These are phyloP conservation scores for Crambe crambe DNA, from an alignment of 37 sponge, comb jelly and placozoan species.

Conservation along the genomic window DNA sequence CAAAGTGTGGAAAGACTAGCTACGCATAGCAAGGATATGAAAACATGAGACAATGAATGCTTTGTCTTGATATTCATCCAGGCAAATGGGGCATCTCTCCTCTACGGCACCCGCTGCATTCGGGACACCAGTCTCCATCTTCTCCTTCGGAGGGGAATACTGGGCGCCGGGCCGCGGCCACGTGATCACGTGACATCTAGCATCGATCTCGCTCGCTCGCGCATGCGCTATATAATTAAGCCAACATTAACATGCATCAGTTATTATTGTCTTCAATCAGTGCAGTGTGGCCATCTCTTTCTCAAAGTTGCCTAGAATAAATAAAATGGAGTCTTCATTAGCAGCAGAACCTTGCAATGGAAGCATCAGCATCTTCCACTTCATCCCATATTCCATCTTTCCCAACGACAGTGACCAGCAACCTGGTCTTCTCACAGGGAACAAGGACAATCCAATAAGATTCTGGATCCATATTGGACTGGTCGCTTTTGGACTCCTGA, in stretches of 20 bases:
- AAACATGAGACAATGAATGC: slow-evolving; percentile 75
- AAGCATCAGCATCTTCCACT: slow-evolving; percentile 11
- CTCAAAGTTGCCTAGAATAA: no score
- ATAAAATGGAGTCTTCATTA: no score
- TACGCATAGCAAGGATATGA: slow-evolving; percentile 59
- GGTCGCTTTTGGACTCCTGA: slow-evolving; percentile 50
- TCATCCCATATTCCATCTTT: slow-evolving; percentile 47
- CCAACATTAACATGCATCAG: no score
- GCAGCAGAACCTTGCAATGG: not conserved
- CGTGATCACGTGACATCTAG: no score
- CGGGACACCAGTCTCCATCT: not conserved
- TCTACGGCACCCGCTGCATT: slow-evolving; percentile 19
- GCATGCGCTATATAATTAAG: no score
- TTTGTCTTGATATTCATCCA: slow-evolving; percentile 55
- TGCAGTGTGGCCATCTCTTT: no score
- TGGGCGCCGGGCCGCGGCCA: no score
- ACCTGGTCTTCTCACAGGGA: not conserved
- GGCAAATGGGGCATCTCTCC: slow-evolving; percentile 72
- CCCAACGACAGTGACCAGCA: not conserved
- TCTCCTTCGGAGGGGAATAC: not conserved
- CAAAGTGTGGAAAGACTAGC: no score
- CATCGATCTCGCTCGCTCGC: no score
- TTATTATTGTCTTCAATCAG: no score
- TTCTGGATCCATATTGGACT: slow-evolving; percentile 75
- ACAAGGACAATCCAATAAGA: slow-evolving; percentile 19